Conservation (phyloP, 2,888 invertebrate genomes). For the Elgonia sp. region DNA sequence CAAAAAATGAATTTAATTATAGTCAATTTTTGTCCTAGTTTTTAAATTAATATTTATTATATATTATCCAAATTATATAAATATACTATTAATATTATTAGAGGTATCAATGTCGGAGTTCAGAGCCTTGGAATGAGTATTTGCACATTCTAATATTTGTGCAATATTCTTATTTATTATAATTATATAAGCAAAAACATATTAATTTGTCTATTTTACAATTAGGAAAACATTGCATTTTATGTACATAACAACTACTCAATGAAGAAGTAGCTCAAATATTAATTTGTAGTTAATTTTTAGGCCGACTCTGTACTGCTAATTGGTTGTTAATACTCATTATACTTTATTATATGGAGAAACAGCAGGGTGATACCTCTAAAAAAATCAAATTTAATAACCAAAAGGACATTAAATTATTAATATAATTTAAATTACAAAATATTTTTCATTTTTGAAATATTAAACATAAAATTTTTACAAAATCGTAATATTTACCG, state of each 20-base stretch:
- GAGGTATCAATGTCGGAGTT: conserved; percentile 1
- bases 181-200: not conserved
- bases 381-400: no score
- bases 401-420: no score
- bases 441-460: no score
- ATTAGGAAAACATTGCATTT: conserved; percentile 35
- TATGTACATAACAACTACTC: not conserved
- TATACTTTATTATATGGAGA: not conserved
- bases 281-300: conserved; percentile 19
- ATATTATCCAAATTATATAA: no score
- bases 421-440: no score
- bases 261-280: not conserved
- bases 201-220: not conserved
- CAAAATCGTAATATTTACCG: no score
- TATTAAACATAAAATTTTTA: no score
- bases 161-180: conserved; percentile 22
- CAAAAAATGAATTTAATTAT: no score
- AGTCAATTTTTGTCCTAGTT: no score
- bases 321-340: conserved; percentile 62
- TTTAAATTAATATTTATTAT: not conserved
- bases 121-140: conserved; percentile 9
- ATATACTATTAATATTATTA: not conserved
- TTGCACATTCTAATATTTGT: conserved; percentile 34
- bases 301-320: conserved; percentile 64
- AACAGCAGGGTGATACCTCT: no score